Base-by-base conservation (phyloP, 2,888 invertebrate genomes). In the Micropterix aruncella region DNA sequence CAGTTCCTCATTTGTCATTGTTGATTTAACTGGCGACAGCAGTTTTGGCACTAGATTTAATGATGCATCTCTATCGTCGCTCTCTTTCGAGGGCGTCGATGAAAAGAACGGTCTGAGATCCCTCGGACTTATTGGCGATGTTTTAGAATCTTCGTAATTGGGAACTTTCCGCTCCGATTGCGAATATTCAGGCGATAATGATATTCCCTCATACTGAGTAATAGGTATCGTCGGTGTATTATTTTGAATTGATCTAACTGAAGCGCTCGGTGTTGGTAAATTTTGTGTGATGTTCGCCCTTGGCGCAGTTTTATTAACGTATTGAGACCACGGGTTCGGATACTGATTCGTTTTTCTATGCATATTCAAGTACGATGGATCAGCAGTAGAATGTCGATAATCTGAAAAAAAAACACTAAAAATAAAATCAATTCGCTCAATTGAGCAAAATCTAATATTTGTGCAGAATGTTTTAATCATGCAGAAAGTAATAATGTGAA, bases 1-100 rank as follows among this genome's bases (percentile, higher is more conserved):
- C 2, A 85, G 62, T 59, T 85, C 83, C 56, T 85, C 84, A 52
- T 83, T 82, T n/a, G 80, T 80, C 80, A 85, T 82, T 1, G 79
- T 78, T 2, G 81, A 80, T 60, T 79, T 81, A 16, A 79, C 78
- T 0, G 82, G 80, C 2, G 80, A 80, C 5, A 80, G 54, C 47
- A 77, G 53, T 56, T 67, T 73, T 4, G 63, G 62, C 47, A 65
- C 65, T 37, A 76, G 62, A 53, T 77, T 70, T 2, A 65, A 52
- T 5, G 70, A 63, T 43, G 69, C 69, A 54, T 70, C 74, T 53
- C 62, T 68, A 52, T 60, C 27, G 5, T 27, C 27, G 27, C 27
- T 27, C 12, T 27, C 27, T 27, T 27, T 65, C 1, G 78, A 74
- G 7, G 83, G 83, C 15, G 83, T 83, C 9, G 83, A 83, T 18